Base-by-base conservation (phyloP, 1,140 invertebrate genomes). In the Ptiloglossa arizonensis region DNA sequence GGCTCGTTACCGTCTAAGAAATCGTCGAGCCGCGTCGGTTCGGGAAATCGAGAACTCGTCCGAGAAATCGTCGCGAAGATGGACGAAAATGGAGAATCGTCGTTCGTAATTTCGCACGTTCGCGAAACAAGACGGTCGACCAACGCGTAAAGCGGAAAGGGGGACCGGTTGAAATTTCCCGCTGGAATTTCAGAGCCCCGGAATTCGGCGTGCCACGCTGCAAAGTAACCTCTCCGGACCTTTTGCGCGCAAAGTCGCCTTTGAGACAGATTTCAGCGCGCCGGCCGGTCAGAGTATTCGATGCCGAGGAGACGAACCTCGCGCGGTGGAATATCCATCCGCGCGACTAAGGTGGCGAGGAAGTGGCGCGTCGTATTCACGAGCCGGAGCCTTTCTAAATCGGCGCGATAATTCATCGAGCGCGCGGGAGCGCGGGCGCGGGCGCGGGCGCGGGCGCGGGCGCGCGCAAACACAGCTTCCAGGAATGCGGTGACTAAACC, bases 401-500 rank as follows among this genome's bases (percentile, higher is more conserved):
- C 89, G 85, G 80, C 81, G 81, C 81, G 78, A 90, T 90, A 90
- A 88, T 90, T 89, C 87, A 90, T 89, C 86, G 74, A 70, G 69
- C 83, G 66, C 48, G 46, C 79, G 79, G 44, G 5, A n/a, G 52
- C 60, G 29, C 17, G 29, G 44, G 79, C 71, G 71, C 86, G 66
- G 80, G 73, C 69, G 38, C 24, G 17, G 3, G 32, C 32, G 6
- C 32, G 3, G 22, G 54, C 38, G 59, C 75, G 75, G 48, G 56
- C n/a, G 48, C 52, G 77, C 67, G 74, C 86, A 71, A 80, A 59
- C 74, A 46, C 75, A 72, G 85, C 82, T 90, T 89, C 87, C 87
- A 84, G 82, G 89, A 90, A 90, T 90, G 89, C 86, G 78, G 80
- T 88, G 89, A 89, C 84, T 89, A 90, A 90, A 90, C 46, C 78